These are phyloP conservation scores for Eudemis profundana DNA, from an alignment of 2,888 invertebrate genomes.

Conservation along the genomic window DNA sequence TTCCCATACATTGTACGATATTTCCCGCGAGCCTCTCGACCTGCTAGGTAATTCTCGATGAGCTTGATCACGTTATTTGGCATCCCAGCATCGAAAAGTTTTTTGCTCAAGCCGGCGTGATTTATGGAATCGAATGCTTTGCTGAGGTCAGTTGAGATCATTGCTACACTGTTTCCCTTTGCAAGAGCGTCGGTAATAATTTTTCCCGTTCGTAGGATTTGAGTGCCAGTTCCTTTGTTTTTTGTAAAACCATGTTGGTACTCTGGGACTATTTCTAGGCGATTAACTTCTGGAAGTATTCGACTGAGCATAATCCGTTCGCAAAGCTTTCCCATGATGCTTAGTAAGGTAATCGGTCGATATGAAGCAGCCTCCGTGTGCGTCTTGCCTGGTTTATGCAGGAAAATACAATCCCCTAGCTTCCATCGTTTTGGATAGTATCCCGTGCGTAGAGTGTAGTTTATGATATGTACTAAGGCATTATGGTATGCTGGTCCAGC, in stretches of 20 bases:
- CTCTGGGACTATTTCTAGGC: conserved; percentile 4
- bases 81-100: conserved; percentile 5
- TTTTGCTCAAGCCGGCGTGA: conserved; percentile 10
- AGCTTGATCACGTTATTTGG: conserved; percentile 9
- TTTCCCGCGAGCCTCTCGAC: neutral
- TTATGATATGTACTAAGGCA: neutral
- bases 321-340: conserved; percentile 16
- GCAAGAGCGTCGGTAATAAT: conserved; percentile 15
- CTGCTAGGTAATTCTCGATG: conserved; percentile 12
- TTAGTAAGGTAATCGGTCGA: conserved; percentile 19
- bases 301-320: conserved; percentile 8
- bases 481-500: conserved; percentile 4
- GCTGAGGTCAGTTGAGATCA: conserved; percentile 18
- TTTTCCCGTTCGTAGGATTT: conserved; percentile 17
- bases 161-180: conserved; percentile 12
- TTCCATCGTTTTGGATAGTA: conserved; percentile 19
- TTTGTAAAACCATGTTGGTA: conserved; percentile 23
- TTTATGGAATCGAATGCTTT: conserved; percentile 23
- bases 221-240: conserved; percentile 6
- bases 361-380: conserved; percentile 13
- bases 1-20: conserved; percentile 10
- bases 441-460: conserved; percentile 9
- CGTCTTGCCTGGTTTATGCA: conserved; percentile 9
- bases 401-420: conserved; percentile 15
- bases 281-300: neutral